These are phyloP conservation scores for Volucella inflata DNA, from an alignment of 2,888 invertebrate species.

Conservation along the genomic window DNA sequence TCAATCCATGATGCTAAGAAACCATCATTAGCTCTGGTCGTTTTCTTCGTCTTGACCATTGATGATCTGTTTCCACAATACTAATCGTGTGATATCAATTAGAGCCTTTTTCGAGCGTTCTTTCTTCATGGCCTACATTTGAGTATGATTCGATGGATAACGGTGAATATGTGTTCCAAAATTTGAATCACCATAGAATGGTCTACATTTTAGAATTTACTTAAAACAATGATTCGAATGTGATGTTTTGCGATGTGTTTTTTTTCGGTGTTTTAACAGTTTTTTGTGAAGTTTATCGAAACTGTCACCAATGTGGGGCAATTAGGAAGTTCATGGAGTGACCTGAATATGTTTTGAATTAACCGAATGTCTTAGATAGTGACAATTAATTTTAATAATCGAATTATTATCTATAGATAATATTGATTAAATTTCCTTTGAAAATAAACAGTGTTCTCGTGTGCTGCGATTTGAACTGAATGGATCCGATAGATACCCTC, in stretches of 20 bases:
- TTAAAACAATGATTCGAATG: constrained; percentile 32
- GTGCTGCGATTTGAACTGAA: background rate
- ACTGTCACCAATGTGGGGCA: background rate
- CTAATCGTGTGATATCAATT: constrained; percentile 57
- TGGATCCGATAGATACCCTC: background rate
- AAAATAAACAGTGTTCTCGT: background rate
- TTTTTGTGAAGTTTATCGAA: background rate
- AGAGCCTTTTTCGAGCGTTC: constrained; percentile 40
- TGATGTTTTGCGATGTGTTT: background rate
- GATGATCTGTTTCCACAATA: constrained; percentile 7
- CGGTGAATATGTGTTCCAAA: constrained; percentile 49
- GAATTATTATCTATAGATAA: background rate
- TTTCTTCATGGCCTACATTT: constrained; percentile 59
- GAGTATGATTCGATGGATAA: constrained; percentile 52
- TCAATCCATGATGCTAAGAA: constrained; percentile 42
- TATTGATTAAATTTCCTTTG: background rate
- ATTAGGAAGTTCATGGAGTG: background rate
- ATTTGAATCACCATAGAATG: constrained; percentile 20
- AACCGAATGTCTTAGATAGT: background rate
- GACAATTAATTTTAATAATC: constrained; percentile 11
- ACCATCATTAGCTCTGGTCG: constrained; percentile 35
- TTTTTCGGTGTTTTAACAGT: constrained; percentile 2
- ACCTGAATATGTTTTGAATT: background rate
- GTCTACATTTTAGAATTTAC: constrained; percentile 7
- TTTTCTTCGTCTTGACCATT: constrained; percentile 26